Evolutionary conservation across 2,113 vertebrate species (phyloP), one percentile per base, ranked within the genome.

Genomic region (Pteropus alecto): DNA sequence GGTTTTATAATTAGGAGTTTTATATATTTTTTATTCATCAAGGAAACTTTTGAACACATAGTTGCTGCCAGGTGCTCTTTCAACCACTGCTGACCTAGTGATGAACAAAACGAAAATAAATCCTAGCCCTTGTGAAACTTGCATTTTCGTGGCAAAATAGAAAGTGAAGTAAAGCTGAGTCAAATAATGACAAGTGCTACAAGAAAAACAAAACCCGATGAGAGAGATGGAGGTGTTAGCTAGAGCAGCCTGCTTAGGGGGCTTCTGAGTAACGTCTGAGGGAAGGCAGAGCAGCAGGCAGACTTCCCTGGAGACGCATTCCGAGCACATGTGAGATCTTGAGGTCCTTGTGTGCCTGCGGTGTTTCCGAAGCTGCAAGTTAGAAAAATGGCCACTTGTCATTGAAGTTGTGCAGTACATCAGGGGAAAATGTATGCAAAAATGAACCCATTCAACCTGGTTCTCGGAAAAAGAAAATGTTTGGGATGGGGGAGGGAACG

Each of bases 371-470:
- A 68, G 76, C n/a, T 54, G 22, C 5, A 21, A 26, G 70, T 22
- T 16, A 70, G 65, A 65, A 60, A 86, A 93, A 41, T 22, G n/a
- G 41, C 41, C 51, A 68, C 48, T 82, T 94, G 65, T 63, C 92
- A 35, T 7, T 30, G 35, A 77, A 33, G 43, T 9, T 13, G 2
- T 0, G 46, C 16, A 2, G 46, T 10, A 8, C 15, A 0, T 54
- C 38, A 38, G 65, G 12, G 41, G 24, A 13, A 28, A 46, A 54
- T 7, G 3, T 16, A 22, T n/a, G 30, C 54, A 90, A 76, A 63
- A 91, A 71, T 8, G 51, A 82, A 13, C 56, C 61, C 68, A 16
- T 73, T 87, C 77, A 71, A 6, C 41, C 24, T 15, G 18, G 18
- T 71, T 93, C 71, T 86, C 15, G 7, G n/a, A 43, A 87, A 54